Evolutionary conservation across 2,113 vertebrate species (phyloP), one percentile per base, ranked within the genome.

Genomic region (Trinectes maculatus): DNA sequence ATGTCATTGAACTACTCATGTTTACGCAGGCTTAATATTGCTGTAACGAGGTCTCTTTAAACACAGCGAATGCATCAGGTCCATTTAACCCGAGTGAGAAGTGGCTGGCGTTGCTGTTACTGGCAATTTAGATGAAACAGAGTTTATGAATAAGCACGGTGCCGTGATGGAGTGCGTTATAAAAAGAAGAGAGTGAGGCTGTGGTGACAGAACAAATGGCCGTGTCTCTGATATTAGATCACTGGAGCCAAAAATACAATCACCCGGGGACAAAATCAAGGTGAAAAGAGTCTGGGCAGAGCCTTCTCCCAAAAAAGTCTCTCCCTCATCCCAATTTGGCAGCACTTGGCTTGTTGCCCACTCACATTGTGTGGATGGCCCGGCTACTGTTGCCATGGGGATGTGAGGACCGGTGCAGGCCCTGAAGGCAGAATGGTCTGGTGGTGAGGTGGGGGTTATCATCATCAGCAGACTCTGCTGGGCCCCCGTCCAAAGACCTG

Each of bases 381-480:
- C 87, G 91, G 85, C 87, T 89, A 89, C 91, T 85, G 93, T 93
- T 93, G 91, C 91, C 91, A 93, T 93, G 92, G 91, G 86, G 91
- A 93, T 87, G 74, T 89, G 81, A 87, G 89, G 90, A 91, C 91
- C 87, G 89, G 89, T 78, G 76, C 79, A 87, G 85, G 83, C 85
- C 88, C 85, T 80, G 77, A 86, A 90, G 91, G 89, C 85, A 85
- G 81, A 84, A 69, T 61, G 89, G 79, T 76, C 87, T 79, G 85
- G 65, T 69, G 71, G 78, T 66, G 83, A 85, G 87, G 82, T 83
- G 85, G 89, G 88, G 91, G 86, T 91, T 92, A 92, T 91, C 88
- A 80, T 88, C 79, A 77, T 56, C 67, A 81, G 85, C 89, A 92
- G 88, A 85, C 77, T 80, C 78, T 43, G 61, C 66, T 80, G 77